These are phyloP conservation scores for Agrotis exclamationis DNA, from an alignment of 2,888 invertebrate species.

Conservation along the genomic window DNA sequence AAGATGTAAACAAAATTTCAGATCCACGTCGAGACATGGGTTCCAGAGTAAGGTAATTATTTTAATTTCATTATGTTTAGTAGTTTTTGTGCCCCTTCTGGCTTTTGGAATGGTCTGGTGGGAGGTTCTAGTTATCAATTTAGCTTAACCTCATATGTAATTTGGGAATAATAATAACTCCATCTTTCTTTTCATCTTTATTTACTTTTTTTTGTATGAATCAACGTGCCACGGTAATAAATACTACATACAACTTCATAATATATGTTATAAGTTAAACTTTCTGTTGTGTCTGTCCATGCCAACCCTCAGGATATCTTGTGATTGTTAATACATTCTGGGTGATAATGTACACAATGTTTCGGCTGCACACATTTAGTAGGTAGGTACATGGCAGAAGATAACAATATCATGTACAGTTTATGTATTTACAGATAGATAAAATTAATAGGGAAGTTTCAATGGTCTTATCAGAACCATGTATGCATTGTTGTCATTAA, in stretches of 20 bases:
- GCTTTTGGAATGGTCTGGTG: constrained; percentile 5
- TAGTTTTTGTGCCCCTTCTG: background rate
- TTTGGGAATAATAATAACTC: constrained; percentile 50
- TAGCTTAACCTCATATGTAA: constrained; percentile 3
- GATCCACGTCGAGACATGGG: constrained; percentile 88
- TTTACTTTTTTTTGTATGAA: constrained; percentile 58
- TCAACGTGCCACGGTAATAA: constrained; percentile 35
- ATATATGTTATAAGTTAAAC: constrained; percentile 36
- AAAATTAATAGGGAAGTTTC: constrained; percentile 27
- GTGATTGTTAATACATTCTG: background rate
- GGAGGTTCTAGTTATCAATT: background rate
- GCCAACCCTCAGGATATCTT: constrained; percentile 13
- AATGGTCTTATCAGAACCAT: constrained; percentile 42
- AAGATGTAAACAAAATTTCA: constrained; percentile 82
- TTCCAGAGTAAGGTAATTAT: constrained; percentile 87
- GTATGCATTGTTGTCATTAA: constrained; percentile 14
- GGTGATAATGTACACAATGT: constrained; percentile 5
- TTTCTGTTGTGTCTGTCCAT: constrained; percentile 41
- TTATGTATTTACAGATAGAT: constrained; percentile 38
- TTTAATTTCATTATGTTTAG: constrained; percentile 35
- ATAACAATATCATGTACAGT: constrained; percentile 42
- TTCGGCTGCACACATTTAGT: constrained; percentile 19
- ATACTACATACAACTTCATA: constrained; percentile 28
- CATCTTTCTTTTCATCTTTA: constrained; percentile 67
- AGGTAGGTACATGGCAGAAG: constrained; percentile 10